Percentiles rank a stretch among this genome's conserved stretches.
Conservation (phyloP, 2,888 invertebrate species). For the Sphecodes monilicornis region DNA sequence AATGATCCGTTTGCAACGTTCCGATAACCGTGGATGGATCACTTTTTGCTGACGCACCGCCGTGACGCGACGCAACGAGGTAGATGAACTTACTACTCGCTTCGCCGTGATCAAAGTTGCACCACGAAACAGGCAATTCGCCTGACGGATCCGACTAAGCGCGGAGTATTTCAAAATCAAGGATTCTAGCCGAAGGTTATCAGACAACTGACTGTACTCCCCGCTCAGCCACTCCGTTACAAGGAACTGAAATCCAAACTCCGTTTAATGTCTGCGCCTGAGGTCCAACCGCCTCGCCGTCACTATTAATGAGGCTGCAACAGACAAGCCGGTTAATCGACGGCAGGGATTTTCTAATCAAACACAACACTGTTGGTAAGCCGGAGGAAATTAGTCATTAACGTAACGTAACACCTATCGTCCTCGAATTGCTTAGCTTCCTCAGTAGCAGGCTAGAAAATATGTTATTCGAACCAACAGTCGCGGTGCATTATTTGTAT, state of each 20-base stretch:
- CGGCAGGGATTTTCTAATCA: constrained; percentile 54
- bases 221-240: constrained; percentile 37
- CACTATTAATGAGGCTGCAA: constrained; percentile 50
- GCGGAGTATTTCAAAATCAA: constrained; percentile 15
- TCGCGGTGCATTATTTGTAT: neutral
- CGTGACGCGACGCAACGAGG: neutral
- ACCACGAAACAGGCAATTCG: constrained; percentile 1
- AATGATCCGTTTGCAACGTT: neutral
- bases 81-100: constrained; percentile 10
- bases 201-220: constrained; percentile 6
- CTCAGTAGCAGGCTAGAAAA: neutral
- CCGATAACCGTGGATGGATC: neutral
- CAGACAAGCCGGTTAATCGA: constrained; percentile 49
- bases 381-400: constrained; percentile 45
- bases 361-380: constrained; percentile 41
- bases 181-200: constrained; percentile 28
- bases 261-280: constrained; percentile 48
- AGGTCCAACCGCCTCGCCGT: constrained; percentile 46
- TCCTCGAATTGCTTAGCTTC: neutral
- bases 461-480: neutral
- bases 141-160: neutral
- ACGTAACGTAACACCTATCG: constrained; percentile 44
- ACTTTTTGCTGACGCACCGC: neutral
- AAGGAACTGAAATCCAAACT: constrained; percentile 38
- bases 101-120: constrained; percentile 5